Evolutionary conservation across 2,113 vertebrate species (phyloP).

Genomic region (Ciconia stormi): DNA sequence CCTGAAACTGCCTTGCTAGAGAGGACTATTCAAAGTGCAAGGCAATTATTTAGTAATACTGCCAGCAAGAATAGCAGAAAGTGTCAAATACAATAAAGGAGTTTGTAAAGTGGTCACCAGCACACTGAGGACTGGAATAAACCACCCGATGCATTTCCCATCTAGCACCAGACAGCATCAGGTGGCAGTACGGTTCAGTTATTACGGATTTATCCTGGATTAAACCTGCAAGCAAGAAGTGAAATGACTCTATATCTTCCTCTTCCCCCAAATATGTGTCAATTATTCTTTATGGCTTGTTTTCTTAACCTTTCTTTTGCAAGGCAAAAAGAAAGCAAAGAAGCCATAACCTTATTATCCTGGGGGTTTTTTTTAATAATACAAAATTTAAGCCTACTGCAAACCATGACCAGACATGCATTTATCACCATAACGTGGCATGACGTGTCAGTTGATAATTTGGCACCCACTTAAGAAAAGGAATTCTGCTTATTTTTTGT

Average conservation of each 20-base stretch:
- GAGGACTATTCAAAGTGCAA: neutral
- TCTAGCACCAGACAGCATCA: neutral
- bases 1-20: neutral
- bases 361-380: neutral
- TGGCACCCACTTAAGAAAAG: conserved; percentile 37
- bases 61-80: neutral
- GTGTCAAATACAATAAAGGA: neutral
- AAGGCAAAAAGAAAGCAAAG: neutral
- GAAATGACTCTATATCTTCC: neutral
- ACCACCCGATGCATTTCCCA: neutral
- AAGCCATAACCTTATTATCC: neutral
- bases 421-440: neutral
- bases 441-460: conserved; percentile 44
- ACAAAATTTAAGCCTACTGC: neutral
- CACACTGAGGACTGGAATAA: neutral
- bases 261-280: neutral
- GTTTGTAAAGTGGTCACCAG: neutral
- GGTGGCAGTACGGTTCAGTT: neutral
- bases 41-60: neutral
- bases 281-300: neutral
- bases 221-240: neutral
- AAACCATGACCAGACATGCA: neutral
- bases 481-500: conserved; percentile 65
- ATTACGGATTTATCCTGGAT: neutral
- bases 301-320: neutral